A percentile compares a stretch with the other conserved stretches of the same genome.
These are phyloP conservation scores for Leptothorax acervorum DNA, from an alignment of 2,888 invertebrate species.

Conservation along the genomic window DNA sequence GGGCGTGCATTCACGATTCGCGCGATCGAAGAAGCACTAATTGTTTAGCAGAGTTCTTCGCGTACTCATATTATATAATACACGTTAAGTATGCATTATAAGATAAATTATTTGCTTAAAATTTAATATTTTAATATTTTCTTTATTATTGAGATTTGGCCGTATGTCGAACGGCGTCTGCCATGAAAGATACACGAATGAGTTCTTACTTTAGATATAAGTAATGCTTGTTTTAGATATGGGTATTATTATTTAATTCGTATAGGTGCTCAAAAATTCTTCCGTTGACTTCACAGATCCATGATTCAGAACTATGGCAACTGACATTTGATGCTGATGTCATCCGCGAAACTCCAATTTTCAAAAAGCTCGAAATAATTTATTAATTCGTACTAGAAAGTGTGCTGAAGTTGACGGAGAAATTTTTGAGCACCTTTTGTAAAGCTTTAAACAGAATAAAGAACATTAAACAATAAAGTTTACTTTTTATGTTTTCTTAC, in stretches of 20 bases:
- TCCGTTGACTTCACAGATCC: too few species aligned
- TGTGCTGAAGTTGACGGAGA: too few species aligned
- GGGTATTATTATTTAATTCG: neutral
- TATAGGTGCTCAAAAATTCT: neutral
- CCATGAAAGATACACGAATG: neutral
- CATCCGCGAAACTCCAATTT: too few species aligned
- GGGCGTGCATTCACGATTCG: neutral
- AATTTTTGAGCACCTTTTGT: too few species aligned
- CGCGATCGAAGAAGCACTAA: neutral
- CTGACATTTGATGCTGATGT: too few species aligned
- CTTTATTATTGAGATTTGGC: neutral
- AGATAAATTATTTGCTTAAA: neutral
- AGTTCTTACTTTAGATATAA: neutral
- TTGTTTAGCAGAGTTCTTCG: neutral
- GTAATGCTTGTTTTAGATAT: neutral
- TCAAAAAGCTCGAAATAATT: too few species aligned
- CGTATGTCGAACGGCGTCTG: neutral
- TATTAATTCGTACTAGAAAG: too few species aligned
- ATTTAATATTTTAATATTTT: neutral
- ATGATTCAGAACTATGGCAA: too few species aligned
- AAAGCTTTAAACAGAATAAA: too few species aligned
- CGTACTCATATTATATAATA: neutral
- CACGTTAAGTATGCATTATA: neutral
- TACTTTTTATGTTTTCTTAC: too few species aligned
- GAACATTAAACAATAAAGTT: too few species aligned